Conservation (phyloP, 2,888 invertebrate species). For the Pseudanteris insignis region DNA sequence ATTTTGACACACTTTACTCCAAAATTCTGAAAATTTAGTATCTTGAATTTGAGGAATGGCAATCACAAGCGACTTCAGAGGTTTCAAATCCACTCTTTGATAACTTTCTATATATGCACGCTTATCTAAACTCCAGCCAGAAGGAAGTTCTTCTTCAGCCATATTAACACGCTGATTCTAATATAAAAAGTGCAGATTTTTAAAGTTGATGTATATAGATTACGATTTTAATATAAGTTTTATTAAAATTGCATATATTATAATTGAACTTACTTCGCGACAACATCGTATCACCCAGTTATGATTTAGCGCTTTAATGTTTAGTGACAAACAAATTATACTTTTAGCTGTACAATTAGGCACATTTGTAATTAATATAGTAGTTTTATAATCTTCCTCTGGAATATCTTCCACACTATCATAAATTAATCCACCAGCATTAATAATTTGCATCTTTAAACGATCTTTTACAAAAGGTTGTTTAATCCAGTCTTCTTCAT, state of each 20-base stretch:
- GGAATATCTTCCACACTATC: slow-evolving; percentile 70
- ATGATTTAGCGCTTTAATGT: slow-evolving; percentile 73
- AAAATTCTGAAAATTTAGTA: slow-evolving; percentile 70
- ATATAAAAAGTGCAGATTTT: too few relatives aligned
- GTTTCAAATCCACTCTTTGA: slow-evolving; percentile 53
- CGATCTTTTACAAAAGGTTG: slow-evolving; percentile 70
- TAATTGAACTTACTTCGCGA: slow-evolving; percentile 51
- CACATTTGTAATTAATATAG: slow-evolving; percentile 74
- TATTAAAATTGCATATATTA: too few relatives aligned
- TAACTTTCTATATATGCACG: slow-evolving; percentile 66
- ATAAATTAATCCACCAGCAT: slow-evolving; percentile 73
- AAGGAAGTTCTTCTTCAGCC: slow-evolving; percentile 70
- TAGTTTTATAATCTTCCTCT: slow-evolving; percentile 69
- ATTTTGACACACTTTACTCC: slow-evolving; percentile 72
- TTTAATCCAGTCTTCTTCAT: slow-evolving; percentile 69
- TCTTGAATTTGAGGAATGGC: slow-evolving; percentile 59
- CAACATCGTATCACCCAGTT: slow-evolving; percentile 78
- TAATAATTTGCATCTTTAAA: slow-evolving; percentile 71
- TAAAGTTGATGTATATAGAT: too few relatives aligned
- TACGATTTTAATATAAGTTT: too few relatives aligned
- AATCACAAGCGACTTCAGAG: slow-evolving; percentile 54
- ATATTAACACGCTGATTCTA: slow-evolving; percentile 63
- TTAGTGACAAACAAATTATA: slow-evolving; percentile 76
- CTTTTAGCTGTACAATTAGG: slow-evolving; percentile 80
- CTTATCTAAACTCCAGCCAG: slow-evolving; percentile 71